Evolutionary conservation across 2,113 vertebrate species (phyloP), one percentile per base, ranked within the genome.

Genomic region (Furnarius figulus): DNA sequence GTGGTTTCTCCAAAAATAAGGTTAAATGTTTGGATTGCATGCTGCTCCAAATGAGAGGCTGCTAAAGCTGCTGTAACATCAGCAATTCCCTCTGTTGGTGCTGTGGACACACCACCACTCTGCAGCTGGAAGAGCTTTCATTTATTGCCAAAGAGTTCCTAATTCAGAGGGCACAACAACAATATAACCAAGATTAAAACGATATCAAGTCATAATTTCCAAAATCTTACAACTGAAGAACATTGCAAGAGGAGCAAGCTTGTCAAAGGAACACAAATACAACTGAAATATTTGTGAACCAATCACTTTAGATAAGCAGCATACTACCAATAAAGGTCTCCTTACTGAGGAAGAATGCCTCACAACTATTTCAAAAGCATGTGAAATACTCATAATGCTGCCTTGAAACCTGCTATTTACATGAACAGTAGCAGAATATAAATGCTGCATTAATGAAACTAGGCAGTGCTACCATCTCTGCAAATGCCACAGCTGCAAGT

Each of bases 371-470:
- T 85, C 62, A 61, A 94, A 86, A 87, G 56, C 55, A 89, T 0
- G 62, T 87, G 78, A 95, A 92, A 92, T 95, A 97, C 87, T 93
- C 56, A 89, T 85, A 78, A 75, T 22, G 24, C 44, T 94, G 70
- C 70, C 58, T 89, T 85, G 70, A 87, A 94, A 89, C 52, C 6
- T 2, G 6, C 31, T 91, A 91, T 85, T 92, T 95, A 85, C 74
- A 91, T 27, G 70, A 93, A 89, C 70, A 56, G n/a, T 35, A 85
- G 58, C n/a, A 78, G 94, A 95, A 92, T 89, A 87, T 61, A 95
- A 91, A 92, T 90, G 73, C 35, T 85, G 49, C 58, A 65, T 91
- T 95, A 85, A 78, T 65, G 61, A 93, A 89, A 46, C 62, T 23
- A 78, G 73, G 52, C 75, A 87, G 52, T 61, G 37, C 27, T 89